Conservation (phyloP, 2,888 invertebrate species). For the Calameuta filiformis region DNA sequence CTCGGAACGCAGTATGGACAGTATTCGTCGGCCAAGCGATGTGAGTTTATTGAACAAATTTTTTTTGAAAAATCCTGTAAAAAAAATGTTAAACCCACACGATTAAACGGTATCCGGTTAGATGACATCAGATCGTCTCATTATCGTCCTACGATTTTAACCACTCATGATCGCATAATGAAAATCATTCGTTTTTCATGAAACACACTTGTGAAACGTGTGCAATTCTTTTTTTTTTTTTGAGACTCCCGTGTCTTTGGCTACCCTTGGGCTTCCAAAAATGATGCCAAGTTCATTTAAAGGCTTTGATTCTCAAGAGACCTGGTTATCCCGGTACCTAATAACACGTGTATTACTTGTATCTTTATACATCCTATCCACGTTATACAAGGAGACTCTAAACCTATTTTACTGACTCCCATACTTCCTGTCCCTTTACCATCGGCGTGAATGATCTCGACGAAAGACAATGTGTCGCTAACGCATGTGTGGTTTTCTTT, state of each 20-base stretch:
- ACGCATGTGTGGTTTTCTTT: slow-evolving; percentile 47
- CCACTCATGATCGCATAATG: background rate
- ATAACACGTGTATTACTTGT: background rate
- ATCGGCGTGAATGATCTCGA: background rate
- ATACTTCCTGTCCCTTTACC: background rate
- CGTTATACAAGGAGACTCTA: background rate
- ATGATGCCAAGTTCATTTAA: background rate
- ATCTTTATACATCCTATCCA: background rate
- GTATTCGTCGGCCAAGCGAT: slow-evolving; percentile 82
- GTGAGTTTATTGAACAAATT: slow-evolving; percentile 69
- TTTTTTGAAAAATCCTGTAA: background rate
- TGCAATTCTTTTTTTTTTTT: background rate
- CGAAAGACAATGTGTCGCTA: slow-evolving; percentile 34
- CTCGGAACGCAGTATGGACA: slow-evolving; percentile 89
- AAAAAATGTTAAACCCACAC: background rate
- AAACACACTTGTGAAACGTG: background rate
- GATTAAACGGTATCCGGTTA: background rate
- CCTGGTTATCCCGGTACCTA: background rate
- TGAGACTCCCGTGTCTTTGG: background rate
- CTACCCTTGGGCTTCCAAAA: background rate
- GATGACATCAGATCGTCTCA: background rate
- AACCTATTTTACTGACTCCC: background rate
- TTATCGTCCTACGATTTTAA: background rate
- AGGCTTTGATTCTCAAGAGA: background rate
- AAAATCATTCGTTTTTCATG: background rate